A percentile compares a stretch with the other conserved stretches of the same genome.
These are phyloP conservation scores for Dinomys branickii DNA, from an alignment of 2,113 vertebrate species.

Conservation along the genomic window DNA sequence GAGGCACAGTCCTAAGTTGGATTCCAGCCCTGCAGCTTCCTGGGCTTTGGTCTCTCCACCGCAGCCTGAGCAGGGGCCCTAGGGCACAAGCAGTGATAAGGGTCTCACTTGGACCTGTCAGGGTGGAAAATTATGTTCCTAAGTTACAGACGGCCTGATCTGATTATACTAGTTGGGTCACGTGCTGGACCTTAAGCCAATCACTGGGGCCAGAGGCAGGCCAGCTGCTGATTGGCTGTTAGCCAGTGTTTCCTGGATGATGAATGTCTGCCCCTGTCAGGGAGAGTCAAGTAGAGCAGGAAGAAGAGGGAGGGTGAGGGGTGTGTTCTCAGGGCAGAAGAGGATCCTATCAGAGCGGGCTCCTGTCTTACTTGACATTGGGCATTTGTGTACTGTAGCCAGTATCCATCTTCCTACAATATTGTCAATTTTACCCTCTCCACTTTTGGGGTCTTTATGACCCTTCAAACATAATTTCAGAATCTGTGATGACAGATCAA, in stretches of 20 bases:
- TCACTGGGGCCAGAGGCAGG: neutral
- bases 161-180: neutral
- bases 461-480: conserved; percentile 2
- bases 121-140: neutral
- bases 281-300: neutral
- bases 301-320: neutral
- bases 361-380: neutral
- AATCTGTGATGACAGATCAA: neutral
- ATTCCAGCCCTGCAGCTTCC: neutral
- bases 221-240: neutral
- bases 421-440: neutral
- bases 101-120: accelerated
- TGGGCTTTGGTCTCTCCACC: neutral
- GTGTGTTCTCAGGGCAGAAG: neutral
- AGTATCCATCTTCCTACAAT: neutral
- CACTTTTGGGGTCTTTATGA: neutral
- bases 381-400: neutral
- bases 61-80: neutral
- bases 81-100: accelerated
- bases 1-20: too few species aligned
- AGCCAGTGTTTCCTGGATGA: accelerated
- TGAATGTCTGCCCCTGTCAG: too few species aligned
- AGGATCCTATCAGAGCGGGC: neutral
- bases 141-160: neutral
- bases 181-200: neutral